Conservation (phyloP, 2,888 invertebrate genomes). For the Apocheima hispidaria region DNA sequence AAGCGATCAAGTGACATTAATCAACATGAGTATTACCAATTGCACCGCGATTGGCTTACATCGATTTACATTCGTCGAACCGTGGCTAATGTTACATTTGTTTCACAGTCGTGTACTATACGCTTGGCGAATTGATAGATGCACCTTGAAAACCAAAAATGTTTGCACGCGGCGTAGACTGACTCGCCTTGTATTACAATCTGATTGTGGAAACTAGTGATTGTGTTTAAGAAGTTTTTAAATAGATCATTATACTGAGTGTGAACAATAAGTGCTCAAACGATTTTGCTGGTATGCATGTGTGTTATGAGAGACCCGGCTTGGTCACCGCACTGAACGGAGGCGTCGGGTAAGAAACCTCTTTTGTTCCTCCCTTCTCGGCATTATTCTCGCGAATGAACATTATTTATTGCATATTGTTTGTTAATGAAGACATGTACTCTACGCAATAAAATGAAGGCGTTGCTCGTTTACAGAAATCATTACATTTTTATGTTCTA, state of each 20-base stretch:
- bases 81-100: conserved; percentile 60
- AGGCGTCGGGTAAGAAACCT: conserved; percentile 73
- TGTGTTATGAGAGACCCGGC: conserved; percentile 83
- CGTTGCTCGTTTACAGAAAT: conserved; percentile 16
- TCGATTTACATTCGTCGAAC: conserved; percentile 50
- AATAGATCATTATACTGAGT: conserved; percentile 49
- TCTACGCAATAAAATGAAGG: conserved; percentile 16
- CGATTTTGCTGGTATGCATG: conserved; percentile 79
- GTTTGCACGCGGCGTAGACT: conserved; percentile 81
- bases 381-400: conserved; percentile 18
- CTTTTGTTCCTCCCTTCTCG: conserved; percentile 21
- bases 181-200: conserved; percentile 49
- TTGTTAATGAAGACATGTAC: conserved; percentile 32
- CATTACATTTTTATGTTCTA: conserved; percentile 24
- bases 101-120: conserved; percentile 55
- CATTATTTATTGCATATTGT: conserved; percentile 35
- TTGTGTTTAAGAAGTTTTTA: conserved; percentile 39
- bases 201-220: conserved; percentile 49
- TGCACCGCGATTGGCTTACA: conserved; percentile 41
- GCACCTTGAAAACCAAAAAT: conserved; percentile 65
- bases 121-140: conserved; percentile 51
- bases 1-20: conserved; percentile 61
- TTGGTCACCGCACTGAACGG: conserved; percentile 81
- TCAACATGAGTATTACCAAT: conserved; percentile 50
- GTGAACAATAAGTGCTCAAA: conserved; percentile 61